These are phyloP conservation scores for Balaenoptera acutorostrata DNA, from an alignment of 2,113 vertebrate genomes.

Conservation along the genomic window DNA sequence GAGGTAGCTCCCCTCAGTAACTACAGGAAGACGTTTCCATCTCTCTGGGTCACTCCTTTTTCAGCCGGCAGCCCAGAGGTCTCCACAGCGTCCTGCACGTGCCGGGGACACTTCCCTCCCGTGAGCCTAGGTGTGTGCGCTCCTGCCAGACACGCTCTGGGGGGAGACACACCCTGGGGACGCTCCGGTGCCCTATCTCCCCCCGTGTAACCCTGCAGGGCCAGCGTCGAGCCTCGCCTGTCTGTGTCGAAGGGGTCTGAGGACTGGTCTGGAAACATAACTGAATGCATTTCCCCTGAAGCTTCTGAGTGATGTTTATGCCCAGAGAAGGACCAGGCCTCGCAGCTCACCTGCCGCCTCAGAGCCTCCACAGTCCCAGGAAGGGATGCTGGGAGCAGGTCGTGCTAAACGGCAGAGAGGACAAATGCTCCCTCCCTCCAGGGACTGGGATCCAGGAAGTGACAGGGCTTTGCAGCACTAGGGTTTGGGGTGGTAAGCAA, in stretches of 20 bases:
- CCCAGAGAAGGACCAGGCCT: neutral
- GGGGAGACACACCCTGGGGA: neutral
- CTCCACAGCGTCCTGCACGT: rapidly evolving
- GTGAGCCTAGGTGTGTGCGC: neutral
- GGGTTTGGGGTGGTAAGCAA: neutral
- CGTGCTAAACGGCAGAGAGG: rapidly evolving
- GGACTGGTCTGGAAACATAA: neutral
- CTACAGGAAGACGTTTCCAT: neutral
- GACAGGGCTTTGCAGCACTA: neutral
- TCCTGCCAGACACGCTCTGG: neutral
- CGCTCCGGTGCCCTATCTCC: neutral
- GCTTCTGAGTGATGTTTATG: rapidly evolving
- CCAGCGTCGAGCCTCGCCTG: neutral
- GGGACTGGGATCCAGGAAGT: neutral
- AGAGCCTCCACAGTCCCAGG: neutral
- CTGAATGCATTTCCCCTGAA: neutral
- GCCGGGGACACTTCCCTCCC: neutral
- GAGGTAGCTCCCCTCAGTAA: rapidly evolving
- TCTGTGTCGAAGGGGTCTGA: neutral
- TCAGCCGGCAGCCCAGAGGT: no score
- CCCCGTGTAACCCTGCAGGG: neutral
- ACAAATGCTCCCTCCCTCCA: rapidly evolving
- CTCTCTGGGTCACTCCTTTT: no score
- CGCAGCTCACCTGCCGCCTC: rapidly evolving
- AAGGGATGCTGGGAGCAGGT: neutral